These are phyloP conservation scores for Rhinatrema bivittatum DNA, from an alignment of 2,797 vertebrate genomes.

Conservation along the genomic window DNA sequence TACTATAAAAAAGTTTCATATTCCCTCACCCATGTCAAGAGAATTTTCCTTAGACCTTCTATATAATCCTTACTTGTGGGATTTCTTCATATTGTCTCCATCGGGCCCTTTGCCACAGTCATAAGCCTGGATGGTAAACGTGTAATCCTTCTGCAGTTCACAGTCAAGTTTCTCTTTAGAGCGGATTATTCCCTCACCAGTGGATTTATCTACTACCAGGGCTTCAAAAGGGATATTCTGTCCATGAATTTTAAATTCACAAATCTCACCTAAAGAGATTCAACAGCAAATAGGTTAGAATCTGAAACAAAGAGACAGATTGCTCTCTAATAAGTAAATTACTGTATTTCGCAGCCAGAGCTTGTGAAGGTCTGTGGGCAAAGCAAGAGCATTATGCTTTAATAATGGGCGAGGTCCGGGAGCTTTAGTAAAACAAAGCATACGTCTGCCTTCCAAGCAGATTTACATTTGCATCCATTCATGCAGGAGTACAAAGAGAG, in stretches of 20 bases:
- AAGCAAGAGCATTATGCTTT: slow-evolving; percentile 76
- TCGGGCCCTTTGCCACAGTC: slow-evolving; percentile 94
- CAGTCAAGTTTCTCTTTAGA: slow-evolving; percentile 93
- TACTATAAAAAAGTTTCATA: background rate
- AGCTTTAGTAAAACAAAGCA: slow-evolving; percentile 69
- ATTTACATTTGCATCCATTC: slow-evolving; percentile 90
- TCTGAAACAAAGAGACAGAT: background rate
- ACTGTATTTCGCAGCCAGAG: slow-evolving; percentile 78
- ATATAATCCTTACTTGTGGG: slow-evolving; percentile 84
- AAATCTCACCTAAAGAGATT: slow-evolving; percentile 87
- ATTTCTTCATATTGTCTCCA: slow-evolving; percentile 82
- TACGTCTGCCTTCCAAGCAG: slow-evolving; percentile 84
- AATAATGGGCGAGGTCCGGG: slow-evolving; percentile 69
- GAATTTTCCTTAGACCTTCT: background rate
- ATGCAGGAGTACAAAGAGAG: slow-evolving; percentile 84
- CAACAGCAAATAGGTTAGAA: slow-evolving; percentile 37
- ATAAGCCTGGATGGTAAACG: slow-evolving; percentile 92
- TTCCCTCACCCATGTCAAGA: too few species aligned
- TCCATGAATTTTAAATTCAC: slow-evolving; percentile 94
- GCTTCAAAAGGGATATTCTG: slow-evolving; percentile 95
- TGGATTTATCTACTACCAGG: slow-evolving; percentile 94
- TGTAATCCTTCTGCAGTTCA: slow-evolving; percentile 93
- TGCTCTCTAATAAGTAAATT: slow-evolving; percentile 51
- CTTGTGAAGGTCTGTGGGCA: slow-evolving; percentile 80
- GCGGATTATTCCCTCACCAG: slow-evolving; percentile 86